Base-by-base conservation (phyloP, 2,797 vertebrate species). In the Girardinus metallicus region DNA sequence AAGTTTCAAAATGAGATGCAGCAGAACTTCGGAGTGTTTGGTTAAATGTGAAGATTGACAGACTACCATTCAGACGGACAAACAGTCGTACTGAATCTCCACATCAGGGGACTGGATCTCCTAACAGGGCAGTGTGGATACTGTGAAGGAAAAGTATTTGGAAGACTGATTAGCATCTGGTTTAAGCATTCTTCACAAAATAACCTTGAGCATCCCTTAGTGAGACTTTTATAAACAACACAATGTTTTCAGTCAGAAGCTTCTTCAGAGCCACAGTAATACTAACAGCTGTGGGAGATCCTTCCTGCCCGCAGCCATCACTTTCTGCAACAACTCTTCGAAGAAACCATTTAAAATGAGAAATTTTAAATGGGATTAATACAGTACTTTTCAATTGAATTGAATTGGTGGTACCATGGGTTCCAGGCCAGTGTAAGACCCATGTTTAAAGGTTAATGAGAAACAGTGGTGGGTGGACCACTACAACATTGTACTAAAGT, bases 1-100 rank as follows among this genome's bases (percentile, higher is more conserved):
- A 23, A 73, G 44, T 79, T 84, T 71, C 70, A 75, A 73, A 85
- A 80, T 51, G 1, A 80, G 81, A 34, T 73, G 29, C 8, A 18
- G 80, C 6, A 80, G 78, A 74, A 41, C 73, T 66, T 71, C 2
- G 21, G 41, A n/a, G 72, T 5, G 26, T 34, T 9, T 7, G 39
- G 7, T 13, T 12, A 12, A 23, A 49, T 44, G 26, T 21, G 72
- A n/a, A 18, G 29, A 51, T 8, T 18, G 34, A 75, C 26, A 53
- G 47, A 51, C 53, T 36, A 34, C 26, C 34, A 64, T 64, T 36
- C 29, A 23, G 57, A 76, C 10, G n/a, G 36, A 74, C 55, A 60
- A 51, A 75, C 11, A 46, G 23, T 31, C 13, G 10, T 36, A 36
- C 4, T 11, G 46, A 5, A 36, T 36, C 16, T 51, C 10, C 46